phyloP scores from a whole-genome alignment of 2,797 vertebrate species.

The Holocentrus rufus region DNA sequence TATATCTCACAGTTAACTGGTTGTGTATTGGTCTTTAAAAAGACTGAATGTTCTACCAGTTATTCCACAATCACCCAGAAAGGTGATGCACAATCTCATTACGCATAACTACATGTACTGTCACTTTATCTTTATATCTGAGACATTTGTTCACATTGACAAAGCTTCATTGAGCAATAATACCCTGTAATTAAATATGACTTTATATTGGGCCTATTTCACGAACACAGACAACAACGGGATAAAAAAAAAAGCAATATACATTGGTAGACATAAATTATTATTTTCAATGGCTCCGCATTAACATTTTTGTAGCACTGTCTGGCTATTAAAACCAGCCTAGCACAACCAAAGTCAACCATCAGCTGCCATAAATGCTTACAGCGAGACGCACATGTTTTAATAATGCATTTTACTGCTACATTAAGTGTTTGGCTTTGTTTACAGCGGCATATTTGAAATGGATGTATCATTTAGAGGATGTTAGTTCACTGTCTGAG shows the following conservation, averaged over 20 bases:
- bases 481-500: conserved; percentile 39
- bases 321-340: conserved; percentile 61
- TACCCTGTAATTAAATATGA: conserved; percentile 67
- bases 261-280: conserved; percentile 59
- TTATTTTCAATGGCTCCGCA: conserved; percentile 50
- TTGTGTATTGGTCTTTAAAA: conserved; percentile 1
- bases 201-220: conserved; percentile 68
- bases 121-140: conserved; percentile 58
- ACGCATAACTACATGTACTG: conserved; percentile 49
- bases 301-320: conserved; percentile 64
- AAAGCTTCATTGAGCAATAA: conserved; percentile 68
- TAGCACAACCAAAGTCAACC: conserved; percentile 54
- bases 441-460: conserved; percentile 47
- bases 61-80: conserved; percentile 12
- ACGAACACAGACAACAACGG: conserved; percentile 58
- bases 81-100: conserved; percentile 20
- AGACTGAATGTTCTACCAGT: conserved; percentile 18
- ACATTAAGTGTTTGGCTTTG: conserved; percentile 41
- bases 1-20: conserved; percentile 4
- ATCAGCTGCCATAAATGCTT: conserved; percentile 56
- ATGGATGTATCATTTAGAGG: conserved; percentile 35
- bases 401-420: conserved; percentile 56
- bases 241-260: conserved; percentile 53
- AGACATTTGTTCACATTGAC: conserved; percentile 56
- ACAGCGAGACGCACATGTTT: conserved; percentile 43